Conservation (phyloP, 2,113 vertebrate genomes). For the Ardeotis arabs region DNA sequence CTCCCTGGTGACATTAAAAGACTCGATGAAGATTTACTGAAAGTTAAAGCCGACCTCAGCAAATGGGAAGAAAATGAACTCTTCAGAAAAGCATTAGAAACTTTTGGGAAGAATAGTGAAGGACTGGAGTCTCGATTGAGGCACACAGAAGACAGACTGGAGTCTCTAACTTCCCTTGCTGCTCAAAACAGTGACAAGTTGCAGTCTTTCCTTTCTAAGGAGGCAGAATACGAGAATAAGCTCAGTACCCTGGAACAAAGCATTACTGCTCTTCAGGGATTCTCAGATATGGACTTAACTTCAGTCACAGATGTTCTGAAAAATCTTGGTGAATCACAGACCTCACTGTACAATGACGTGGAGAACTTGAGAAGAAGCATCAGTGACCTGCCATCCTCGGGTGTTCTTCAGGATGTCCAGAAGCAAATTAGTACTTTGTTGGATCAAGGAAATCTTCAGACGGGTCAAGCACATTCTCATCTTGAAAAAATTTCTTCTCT, state of each 20-base stretch:
- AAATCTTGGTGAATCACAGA: slow-evolving; percentile 74
- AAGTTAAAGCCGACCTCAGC: slow-evolving; percentile 47
- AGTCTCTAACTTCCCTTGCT: slow-evolving; percentile 37
- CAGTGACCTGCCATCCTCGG: slow-evolving; percentile 73
- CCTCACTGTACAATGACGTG: slow-evolving; percentile 53
- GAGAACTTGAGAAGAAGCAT: slow-evolving; percentile 73
- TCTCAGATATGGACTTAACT: slow-evolving; percentile 23
- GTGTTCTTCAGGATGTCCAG: slow-evolving; percentile 67
- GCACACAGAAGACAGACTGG: slow-evolving; percentile 74
- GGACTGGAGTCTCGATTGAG: slow-evolving; percentile 78
- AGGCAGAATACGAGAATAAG: slow-evolving; percentile 72
- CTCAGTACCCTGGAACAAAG: slow-evolving; percentile 69
- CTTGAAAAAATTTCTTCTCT: slow-evolving; percentile 72
- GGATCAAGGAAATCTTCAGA: slow-evolving; percentile 66
- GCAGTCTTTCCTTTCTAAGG: slow-evolving; percentile 74
- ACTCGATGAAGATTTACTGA: slow-evolving; percentile 72
- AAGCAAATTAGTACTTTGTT: slow-evolving; percentile 65
- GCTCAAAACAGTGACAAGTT: slow-evolving; percentile 70
- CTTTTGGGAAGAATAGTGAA: slow-evolving; percentile 66
- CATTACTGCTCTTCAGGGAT: slow-evolving; percentile 1
- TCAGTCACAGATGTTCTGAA: slow-evolving; percentile 51
- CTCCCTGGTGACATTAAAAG: slow-evolving; percentile 73
- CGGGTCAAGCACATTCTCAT: slow-evolving; percentile 22
- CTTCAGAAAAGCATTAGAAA: slow-evolving; percentile 57
- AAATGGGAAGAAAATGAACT: slow-evolving; percentile 58